These are phyloP conservation scores for Drosophila flavopinicola DNA, from an alignment of 2,888 invertebrate genomes.

Conservation along the genomic window DNA sequence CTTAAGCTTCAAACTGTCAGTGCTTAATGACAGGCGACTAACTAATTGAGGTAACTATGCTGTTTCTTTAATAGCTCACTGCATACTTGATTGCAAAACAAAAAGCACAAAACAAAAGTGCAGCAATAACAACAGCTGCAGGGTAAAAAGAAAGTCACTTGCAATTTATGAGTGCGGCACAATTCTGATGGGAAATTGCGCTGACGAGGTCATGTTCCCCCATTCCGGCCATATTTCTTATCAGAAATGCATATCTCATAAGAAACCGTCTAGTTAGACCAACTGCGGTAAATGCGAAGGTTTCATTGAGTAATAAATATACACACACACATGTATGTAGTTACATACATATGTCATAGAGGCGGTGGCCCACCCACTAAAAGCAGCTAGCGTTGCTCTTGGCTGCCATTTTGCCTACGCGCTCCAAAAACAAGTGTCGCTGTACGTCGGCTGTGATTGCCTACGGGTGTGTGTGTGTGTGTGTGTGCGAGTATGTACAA, in stretches of 20 bases:
- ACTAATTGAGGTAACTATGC: conserved; percentile 46
- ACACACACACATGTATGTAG: background rate
- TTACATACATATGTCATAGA: conserved; percentile 5
- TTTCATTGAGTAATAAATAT: conserved; percentile 54
- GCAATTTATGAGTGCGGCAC: conserved; percentile 31
- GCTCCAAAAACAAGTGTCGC: conserved; percentile 64
- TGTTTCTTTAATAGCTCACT: conserved; percentile 38
- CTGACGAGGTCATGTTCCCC: conserved; percentile 20
- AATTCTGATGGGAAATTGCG: conserved; percentile 38
- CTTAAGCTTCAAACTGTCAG: conserved; percentile 12
- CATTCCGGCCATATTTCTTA: conserved; percentile 22
- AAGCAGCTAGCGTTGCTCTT: conserved; percentile 34
- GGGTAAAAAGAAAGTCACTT: conserved; percentile 57
- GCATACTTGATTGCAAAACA: conserved; percentile 44
- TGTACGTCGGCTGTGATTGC: conserved; percentile 39
- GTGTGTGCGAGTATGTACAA: conserved; percentile 42
- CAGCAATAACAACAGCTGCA: conserved; percentile 19
- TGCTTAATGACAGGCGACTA: conserved; percentile 26
- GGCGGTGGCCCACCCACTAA: conserved; percentile 53
- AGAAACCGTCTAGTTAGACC: conserved; percentile 1
- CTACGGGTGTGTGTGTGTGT: background rate
- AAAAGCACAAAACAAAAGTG: conserved; percentile 23
- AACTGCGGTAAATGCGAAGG: conserved; percentile 8
- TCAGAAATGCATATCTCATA: conserved; percentile 23
- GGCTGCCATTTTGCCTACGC: conserved; percentile 74